Conservation (phyloP, 35 echinoderm and acorn worm genomes). For the Apostichopus japonicus region DNA sequence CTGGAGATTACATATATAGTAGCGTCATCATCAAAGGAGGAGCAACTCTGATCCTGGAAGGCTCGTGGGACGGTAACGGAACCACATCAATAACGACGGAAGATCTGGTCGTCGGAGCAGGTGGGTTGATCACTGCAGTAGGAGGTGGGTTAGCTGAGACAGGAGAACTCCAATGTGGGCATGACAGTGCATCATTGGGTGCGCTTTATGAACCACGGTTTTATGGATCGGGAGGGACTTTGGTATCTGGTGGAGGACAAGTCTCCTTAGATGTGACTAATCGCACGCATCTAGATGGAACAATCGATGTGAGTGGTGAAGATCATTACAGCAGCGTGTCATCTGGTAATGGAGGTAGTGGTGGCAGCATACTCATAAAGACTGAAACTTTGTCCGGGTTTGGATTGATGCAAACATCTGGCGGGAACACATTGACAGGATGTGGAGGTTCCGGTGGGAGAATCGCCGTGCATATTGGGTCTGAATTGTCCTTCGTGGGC, state of each 20-base stretch:
- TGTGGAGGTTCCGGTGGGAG: conserved; percentile 85
- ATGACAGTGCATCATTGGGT: conserved; percentile 53
- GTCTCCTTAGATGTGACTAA: conserved; percentile 39
- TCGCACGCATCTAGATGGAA: conserved; percentile 61
- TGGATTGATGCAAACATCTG: conserved; percentile 62
- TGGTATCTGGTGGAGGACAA: conserved; percentile 71
- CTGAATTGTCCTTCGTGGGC: conserved; percentile 55
- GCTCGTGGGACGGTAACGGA: conserved; percentile 24
- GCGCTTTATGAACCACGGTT: conserved; percentile 53
- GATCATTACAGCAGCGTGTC: neutral
- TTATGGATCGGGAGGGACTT: conserved; percentile 67
- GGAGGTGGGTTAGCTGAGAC: conserved; percentile 46
- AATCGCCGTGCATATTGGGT: conserved; percentile 62
- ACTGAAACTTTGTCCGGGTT: conserved; percentile 57
- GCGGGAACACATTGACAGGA: conserved; percentile 49
- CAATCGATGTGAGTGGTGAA: conserved; percentile 65
- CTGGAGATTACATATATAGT: conserved; percentile 56
- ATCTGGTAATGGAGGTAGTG: conserved; percentile 62
- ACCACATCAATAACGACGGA: conserved; percentile 52
- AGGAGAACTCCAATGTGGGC: conserved; percentile 44
- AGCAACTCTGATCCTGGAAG: conserved; percentile 62
- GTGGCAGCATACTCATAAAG: conserved; percentile 72
- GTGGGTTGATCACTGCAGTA: conserved; percentile 61
- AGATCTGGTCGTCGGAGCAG: conserved; percentile 57
- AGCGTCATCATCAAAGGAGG: conserved; percentile 66